These are phyloP conservation scores for Rhodophaea formosa DNA, from an alignment of 2,888 invertebrate species.

Conservation along the genomic window DNA sequence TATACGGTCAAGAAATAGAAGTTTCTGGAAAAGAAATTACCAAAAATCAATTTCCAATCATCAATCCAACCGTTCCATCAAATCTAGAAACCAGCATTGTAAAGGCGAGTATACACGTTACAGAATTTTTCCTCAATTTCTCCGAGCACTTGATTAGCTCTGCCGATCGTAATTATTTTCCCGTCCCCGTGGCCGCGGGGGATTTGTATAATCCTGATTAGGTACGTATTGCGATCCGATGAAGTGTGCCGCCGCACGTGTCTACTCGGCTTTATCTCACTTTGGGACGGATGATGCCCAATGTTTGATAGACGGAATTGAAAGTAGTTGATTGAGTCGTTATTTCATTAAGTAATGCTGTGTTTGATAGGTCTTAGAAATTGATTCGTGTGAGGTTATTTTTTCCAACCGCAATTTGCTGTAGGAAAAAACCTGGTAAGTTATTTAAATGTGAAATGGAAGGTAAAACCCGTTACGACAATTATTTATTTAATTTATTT, in stretches of 20 bases:
- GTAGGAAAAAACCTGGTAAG: too few species aligned
- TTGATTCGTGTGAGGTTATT: too few species aligned
- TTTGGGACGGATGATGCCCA: constrained; percentile 30
- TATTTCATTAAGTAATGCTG: constrained; percentile 28
- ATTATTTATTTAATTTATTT: too few species aligned
- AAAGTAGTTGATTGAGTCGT: constrained; percentile 25
- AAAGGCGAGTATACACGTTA: constrained; percentile 39
- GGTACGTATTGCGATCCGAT: constrained; percentile 76
- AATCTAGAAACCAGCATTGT: constrained; percentile 20
- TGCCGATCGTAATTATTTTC: constrained; percentile 72
- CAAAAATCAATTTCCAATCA: not conserved
- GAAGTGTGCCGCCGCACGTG: constrained; percentile 75
- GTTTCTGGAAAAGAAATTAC: too few species aligned
- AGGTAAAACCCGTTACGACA: too few species aligned
- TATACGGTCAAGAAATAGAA: too few species aligned
- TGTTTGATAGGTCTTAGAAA: constrained; percentile 1
- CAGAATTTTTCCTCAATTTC: constrained; percentile 64
- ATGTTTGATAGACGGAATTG: constrained; percentile 18
- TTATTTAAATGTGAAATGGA: too few species aligned
- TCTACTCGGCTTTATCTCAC: constrained; percentile 54
- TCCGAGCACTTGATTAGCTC: constrained; percentile 70
- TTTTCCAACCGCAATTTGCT: too few species aligned
- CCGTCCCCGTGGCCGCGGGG: constrained; percentile 57
- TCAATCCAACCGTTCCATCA: not conserved
- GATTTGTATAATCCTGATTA: constrained; percentile 80